Conservation (phyloP, 2,888 invertebrate genomes). For the Aradus depressus region DNA sequence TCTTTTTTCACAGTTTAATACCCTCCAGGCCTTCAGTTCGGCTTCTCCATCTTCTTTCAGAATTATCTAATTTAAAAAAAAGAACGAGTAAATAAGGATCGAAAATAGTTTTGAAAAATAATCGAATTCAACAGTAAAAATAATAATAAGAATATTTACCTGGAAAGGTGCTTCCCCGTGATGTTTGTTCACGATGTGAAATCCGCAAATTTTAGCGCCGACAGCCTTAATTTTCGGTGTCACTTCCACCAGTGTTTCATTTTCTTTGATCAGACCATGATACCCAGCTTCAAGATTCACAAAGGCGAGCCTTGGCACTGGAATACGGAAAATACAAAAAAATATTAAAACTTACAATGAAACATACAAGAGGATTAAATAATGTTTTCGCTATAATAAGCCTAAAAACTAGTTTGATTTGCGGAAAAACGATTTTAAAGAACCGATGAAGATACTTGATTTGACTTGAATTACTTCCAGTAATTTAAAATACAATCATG, state of each 20-base stretch:
- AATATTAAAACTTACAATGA: too few relatives aligned
- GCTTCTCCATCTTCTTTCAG: constrained; percentile 48
- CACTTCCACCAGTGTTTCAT: constrained; percentile 83
- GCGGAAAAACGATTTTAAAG: neutral
- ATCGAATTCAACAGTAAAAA: neutral
- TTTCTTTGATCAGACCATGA: constrained; percentile 85
- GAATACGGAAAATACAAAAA: too few relatives aligned
- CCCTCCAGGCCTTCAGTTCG: constrained; percentile 68
- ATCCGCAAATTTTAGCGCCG: constrained; percentile 69
- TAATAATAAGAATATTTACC: constrained; percentile 40
- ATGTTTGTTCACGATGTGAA: constrained; percentile 81
- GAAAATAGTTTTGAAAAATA: neutral
- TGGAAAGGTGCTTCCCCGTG: constrained; percentile 90
- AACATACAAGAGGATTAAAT: too few relatives aligned
- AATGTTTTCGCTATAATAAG: neutral
- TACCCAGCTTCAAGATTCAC: constrained; percentile 76
- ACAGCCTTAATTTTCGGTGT: constrained; percentile 81
- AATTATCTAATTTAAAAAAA: constrained; percentile 43
- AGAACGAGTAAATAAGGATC: constrained; percentile 5
- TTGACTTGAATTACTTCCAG: neutral
- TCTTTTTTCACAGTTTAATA: constrained; percentile 85
- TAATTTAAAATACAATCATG: neutral
- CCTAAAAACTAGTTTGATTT: neutral
- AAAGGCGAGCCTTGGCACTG: constrained; percentile 59
- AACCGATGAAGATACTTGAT: neutral